Base-by-base conservation (phyloP, 2,113 vertebrate species). In the Toxostoma redivivum region DNA sequence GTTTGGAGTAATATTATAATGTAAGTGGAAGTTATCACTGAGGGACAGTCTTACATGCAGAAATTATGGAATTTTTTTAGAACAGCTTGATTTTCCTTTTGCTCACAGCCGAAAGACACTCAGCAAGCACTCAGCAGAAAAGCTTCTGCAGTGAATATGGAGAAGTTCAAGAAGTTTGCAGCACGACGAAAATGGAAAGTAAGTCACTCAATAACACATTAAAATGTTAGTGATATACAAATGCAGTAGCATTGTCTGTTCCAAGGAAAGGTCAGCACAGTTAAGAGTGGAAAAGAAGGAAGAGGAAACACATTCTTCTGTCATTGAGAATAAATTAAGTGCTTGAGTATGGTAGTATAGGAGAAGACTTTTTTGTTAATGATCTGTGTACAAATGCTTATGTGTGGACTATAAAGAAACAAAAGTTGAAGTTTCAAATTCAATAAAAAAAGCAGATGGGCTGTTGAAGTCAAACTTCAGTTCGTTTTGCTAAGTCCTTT, bases 121-220 rank as follows among this genome's bases (percentile, higher is more conserved):
- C 99, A 98, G 61, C 99, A 99, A 93, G 99, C 98, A 22, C 98
- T 99, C 83, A 99, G 99, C 88, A 98, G 99, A 91, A 99, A 99
- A 97, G 99, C 99, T 76, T 99, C 99, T 1, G 99, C 99, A 20
- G 99, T 99, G 83, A 99, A 99, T 97, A 99, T 99, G 99, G 99
- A 99, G 69, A 99, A 99, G 96, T 99, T 99, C 93, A 99, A 99
- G 91, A 99, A 99, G 98, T 99, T 99, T 71, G 99, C 99, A 85
- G 99, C 99, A 79, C 98, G 99, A 77, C 98, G 98, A 79, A 99
- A 99, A 95, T 99, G 99, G 99, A 99, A 99, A 98, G 99, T 99
- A 98, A 97, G 98, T 95, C 18, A 19, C 92, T 69, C 66, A 88
- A 12, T 42, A 81, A 20, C 18, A 64, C 9, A 71, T 62, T 12